These are phyloP conservation scores for Microtus montanus DNA, from an alignment of 2,113 vertebrate genomes.

Conservation along the genomic window DNA sequence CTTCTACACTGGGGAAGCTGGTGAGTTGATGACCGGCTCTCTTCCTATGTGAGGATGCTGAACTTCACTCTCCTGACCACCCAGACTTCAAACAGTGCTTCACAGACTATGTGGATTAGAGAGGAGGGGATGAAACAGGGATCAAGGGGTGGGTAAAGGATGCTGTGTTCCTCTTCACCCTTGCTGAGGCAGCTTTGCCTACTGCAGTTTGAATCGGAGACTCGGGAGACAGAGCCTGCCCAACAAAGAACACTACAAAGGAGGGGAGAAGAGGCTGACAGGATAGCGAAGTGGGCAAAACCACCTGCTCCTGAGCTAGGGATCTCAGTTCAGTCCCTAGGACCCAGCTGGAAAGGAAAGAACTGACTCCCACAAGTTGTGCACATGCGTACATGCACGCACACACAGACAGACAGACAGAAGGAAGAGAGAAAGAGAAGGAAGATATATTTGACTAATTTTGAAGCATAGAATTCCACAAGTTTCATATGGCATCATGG, in stretches of 20 bases:
- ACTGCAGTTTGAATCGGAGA: background rate
- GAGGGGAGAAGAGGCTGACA: background rate
- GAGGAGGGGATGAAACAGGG: background rate
- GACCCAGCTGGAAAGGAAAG: background rate
- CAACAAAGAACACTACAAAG: background rate
- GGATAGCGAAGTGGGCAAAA: background rate
- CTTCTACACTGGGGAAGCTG: background rate
- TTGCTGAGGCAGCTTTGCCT: background rate
- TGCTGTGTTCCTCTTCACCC: background rate
- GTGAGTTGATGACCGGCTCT: background rate
- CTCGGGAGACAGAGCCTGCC: background rate
- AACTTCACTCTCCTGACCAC: background rate
- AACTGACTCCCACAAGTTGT: background rate
- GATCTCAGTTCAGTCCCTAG: background rate
- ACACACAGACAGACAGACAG: background rate
- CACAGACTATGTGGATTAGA: background rate
- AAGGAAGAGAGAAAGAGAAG: too few relatives aligned
- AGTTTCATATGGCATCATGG: background rate
- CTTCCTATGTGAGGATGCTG: background rate
- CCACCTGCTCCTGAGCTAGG: background rate
- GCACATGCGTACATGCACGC: accelerated
- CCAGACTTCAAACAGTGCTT: conserved; percentile 3
- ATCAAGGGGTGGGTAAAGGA: background rate
- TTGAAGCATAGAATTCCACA: background rate
- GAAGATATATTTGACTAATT: background rate